Evolutionary conservation across 2,797 vertebrate species (phyloP), one percentile per base, ranked within the genome.

Genomic region (Amblyraja radiata): DNA sequence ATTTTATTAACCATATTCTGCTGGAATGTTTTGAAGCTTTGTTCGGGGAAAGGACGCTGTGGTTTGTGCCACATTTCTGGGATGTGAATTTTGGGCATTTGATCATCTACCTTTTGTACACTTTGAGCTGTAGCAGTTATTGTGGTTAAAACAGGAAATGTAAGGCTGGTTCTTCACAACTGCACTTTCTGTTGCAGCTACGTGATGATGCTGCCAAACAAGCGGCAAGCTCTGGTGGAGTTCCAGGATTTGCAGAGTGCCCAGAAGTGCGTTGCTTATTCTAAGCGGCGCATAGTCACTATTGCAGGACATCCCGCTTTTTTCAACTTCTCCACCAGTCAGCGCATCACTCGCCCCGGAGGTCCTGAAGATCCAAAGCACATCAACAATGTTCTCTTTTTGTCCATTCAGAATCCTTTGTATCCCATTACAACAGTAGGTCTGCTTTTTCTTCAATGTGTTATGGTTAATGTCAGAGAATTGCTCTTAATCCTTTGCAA

Each of bases 141-240:
- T 84, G 14, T 68, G 68, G 16, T 36, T 32, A 28, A 6, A 4
- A 16, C 28, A 46, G 39, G 46, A 83, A 83, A 81, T 54, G 39
- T 88, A 88, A 88, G n/a, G 8, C 14, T 18, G 0, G 8, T 36
- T 68, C 63, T 88, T 88, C n/a, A 88, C 18, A 36, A 32, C n/a
- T 88, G 81, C 6, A 18, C 18, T 18, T 95, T 13, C 93, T n/a
- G 25, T 94, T 63, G 83, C 96, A 99, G 98, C 95, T 99, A 99
- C 61, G 98, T 99, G 94, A 99, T 99, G 98, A 99, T 99, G 98
- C 99, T 99, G 98, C 98, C 98, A 0, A 99, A 99, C 95, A 99
- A 99, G 95, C 97, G 98, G 6, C 98, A 99, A 95, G 98, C 98
- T 63, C 95, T 99, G 93, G 98, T 99, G 94, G 98, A 99, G 95